Percentiles rank a stretch among this genome's conserved stretches.
phyloP scores from a whole-genome alignment of 2,113 vertebrate genomes.

The Nycticebus coucang region DNA sequence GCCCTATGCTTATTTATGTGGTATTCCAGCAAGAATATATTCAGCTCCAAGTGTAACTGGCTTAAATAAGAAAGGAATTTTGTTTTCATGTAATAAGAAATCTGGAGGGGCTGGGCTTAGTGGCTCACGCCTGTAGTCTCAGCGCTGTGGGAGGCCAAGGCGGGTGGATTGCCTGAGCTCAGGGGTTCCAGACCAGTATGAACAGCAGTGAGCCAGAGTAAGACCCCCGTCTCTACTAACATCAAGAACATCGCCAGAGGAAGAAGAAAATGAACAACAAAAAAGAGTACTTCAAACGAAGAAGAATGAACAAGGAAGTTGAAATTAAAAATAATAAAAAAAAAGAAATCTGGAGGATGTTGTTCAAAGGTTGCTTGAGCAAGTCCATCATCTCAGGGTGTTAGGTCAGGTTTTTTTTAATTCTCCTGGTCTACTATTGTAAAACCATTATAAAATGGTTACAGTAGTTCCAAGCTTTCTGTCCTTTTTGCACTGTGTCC shows the following conservation, averaged over 20 bases:
- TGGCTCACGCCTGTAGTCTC: too few species aligned
- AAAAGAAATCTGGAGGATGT: neutral
- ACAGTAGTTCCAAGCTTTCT: neutral
- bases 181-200: too few species aligned
- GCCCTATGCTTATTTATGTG: neutral
- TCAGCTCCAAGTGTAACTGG: neutral
- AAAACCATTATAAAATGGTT: slow-evolving; percentile 5
- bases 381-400: neutral
- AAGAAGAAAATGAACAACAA: too few species aligned
- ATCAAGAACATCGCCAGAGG: too few species aligned
- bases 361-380: neutral
- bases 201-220: too few species aligned
- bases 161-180: too few species aligned
- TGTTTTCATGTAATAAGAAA: slow-evolving; percentile 21
- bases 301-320: too few species aligned
- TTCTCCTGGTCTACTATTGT: neutral
- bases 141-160: too few species aligned
- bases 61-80: neutral
- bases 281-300: too few species aligned
- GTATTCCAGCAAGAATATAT: neutral
- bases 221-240: too few species aligned
- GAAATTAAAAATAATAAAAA: too few species aligned
- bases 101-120: too few species aligned
- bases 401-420: neutral
- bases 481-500: neutral